Evolutionary conservation across 2,797 vertebrate genomes (phyloP), one percentile per base, ranked within the genome.

Genomic region (Dipus sagitta): DNA sequence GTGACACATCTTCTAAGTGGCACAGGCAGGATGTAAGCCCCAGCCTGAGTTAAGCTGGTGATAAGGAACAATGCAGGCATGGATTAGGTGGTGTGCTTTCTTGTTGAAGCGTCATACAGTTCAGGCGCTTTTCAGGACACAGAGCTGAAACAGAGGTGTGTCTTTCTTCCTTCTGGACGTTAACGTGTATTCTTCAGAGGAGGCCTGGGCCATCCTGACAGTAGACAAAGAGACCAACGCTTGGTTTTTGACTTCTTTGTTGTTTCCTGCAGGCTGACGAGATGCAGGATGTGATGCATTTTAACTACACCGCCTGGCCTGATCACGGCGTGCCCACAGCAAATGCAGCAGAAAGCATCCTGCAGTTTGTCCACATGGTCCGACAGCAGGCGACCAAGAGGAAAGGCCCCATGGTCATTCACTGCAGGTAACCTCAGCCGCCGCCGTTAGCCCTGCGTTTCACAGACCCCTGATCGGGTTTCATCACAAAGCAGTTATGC

Each of bases 221-320:
- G 0, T 70, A 74, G 26, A 30, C 26, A 1, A 9, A 6, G 85
- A 82, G 47, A 14, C 8, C 72, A 58, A 90, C 7, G 3, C 9
- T n/a, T 75, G 3, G 75, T 0, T 88, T 95, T 26, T 95, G 92
- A 32, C 72, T 88, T 83, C 94, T 75, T 38, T 38, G 38, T 38
- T 38, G 83, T 58, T 58, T 20, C 68, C 0, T 96, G 9, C 74
- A 99, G 99, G 99, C 99, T 1, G 99, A 99, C 0, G 99, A 99
- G 96, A 98, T 97, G 60, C 99, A 99, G 95, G 99, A 99, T 0
- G 98, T 99, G 91, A 98, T 99, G 96, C 99, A 99, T 97, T 99
- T 99, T 90, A 99, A 99, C 98, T 99, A 99, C 98, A 99, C 99
- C 0, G 99, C 99, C 0, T 99, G 99, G 99, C 99, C 99, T 0